Base-by-base conservation (phyloP, 2,888 invertebrate species). In the Seira sanloemensis region DNA sequence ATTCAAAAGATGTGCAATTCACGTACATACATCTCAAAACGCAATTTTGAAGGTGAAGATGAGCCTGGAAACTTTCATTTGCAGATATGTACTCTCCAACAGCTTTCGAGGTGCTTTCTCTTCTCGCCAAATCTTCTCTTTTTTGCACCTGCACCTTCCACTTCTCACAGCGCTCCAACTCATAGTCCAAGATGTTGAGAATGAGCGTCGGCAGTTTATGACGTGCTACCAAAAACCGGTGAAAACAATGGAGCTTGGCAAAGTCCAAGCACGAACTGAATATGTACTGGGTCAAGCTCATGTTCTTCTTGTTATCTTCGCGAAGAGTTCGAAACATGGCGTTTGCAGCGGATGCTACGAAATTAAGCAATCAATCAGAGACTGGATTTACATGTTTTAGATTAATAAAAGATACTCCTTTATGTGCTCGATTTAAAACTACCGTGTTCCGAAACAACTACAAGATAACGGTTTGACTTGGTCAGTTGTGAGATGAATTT, bases 261-360 rank as follows among this genome's bases (percentile, higher is more conserved):
- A 83, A 83, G 27, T 86, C 74, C 23, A 78, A 71, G 19, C 82
- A 85, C 4, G 85, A 83, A n/a, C 73, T 79, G 0, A 87, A 69
- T 12, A 85, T 83, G 46, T 85, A 37, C 7, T 25, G n/a, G 0
- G 85, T 82, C 23, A 87, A 82, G 2, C 37, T 69, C 25, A 77
- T 66, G 12, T 74, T 82, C 27, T 77, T 84, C 46, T 72, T 73
- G 4, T 71, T 76, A 24, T 87, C 87, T 23, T 87, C 87, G 16
- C 87, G 65, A 0, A 87, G 69, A 16, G 85, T 86, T 67, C 87
- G 65, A 24, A 87, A 82, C 9, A 87, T 54, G 1, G 87, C 87
- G 54, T 87, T 87, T n/a, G 83, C 24, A 9, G 85, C 87, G 0
- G 87, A 86, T 9, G 80, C 86, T 86, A 46, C 21, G 46, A 68